Evolutionary conservation across 2,797 vertebrate species (phyloP), one percentile per base, ranked within the genome.

Genomic region (Alauda arvensis): DNA sequence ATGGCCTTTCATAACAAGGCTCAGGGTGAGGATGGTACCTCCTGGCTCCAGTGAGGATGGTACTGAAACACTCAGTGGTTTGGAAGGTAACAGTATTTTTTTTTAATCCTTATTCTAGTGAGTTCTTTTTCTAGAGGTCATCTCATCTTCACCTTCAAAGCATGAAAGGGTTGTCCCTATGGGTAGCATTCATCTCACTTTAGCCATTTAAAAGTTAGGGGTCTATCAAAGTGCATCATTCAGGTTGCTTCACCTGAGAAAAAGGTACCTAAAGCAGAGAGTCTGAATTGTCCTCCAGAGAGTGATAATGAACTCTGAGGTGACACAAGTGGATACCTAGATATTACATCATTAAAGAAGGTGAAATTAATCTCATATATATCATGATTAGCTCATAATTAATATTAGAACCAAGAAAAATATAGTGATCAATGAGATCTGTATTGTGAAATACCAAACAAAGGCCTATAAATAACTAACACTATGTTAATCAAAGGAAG

Each of bases 221-320:
- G 56, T 84, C 78, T 88, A 62, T 66, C 63, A 46, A 77, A 77
- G 61, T 81, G 67, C 67, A 85, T 67, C 49, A 31, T 67, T 87
- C 77, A 74, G 45, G 77, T 81, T 91, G 49, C 45, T 89, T 66
- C 79, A 78, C 71, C 45, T 81, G 77, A 83, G 76, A 87, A 88
- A 92, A 92, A 40, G 61, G 45, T 81, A 74, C 70, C 83, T 87
- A 42, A 87, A 83, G 34, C 2, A 4, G 63, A 28, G 28, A 76
- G 29, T 23, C 31, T 78, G 70, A 91, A 87, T 81, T 74, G 71
- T 85, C 53, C 85, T 90, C 80, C 34, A 57, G 93, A 83, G 94
- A 83, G 63, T 51, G 49, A 90, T 90, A 92, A 90, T 34, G 77
- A 83, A 76, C 42, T 75, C 75, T 86, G 59, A 83, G 76, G 52